phyloP scores from a whole-genome alignment of 2,113 vertebrate species.

The Saguinus imperator region DNA sequence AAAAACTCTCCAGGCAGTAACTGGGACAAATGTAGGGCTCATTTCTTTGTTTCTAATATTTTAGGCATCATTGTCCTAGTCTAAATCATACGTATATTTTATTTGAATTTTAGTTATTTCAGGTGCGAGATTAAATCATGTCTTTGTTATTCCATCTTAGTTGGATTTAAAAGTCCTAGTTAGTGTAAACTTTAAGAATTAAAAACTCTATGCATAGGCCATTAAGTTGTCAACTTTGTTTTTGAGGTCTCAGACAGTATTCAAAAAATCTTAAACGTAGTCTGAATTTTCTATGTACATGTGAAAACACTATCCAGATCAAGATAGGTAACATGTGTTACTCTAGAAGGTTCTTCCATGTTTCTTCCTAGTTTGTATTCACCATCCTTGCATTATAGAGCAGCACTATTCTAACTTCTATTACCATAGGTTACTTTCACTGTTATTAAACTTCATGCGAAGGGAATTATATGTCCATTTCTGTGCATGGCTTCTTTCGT shows the following conservation, averaged over 20 bases:
- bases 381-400: background rate
- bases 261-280: background rate
- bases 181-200: background rate
- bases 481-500: background rate
- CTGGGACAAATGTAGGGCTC: background rate
- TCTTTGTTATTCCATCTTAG: background rate
- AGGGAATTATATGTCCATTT: background rate
- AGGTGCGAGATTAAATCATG: background rate
- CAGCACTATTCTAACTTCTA: background rate
- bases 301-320: background rate
- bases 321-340: background rate
- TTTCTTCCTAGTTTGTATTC: background rate
- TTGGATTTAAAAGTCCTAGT: background rate
- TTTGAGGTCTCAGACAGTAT: background rate
- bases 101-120: background rate
- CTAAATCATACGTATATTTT: background rate
- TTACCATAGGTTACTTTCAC: background rate
- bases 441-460: background rate
- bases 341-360: background rate
- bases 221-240: background rate
- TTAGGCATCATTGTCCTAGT: background rate
- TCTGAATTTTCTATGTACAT: background rate
- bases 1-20: background rate
- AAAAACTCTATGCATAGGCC: background rate
- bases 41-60: background rate